Evolutionary conservation across 1,140 invertebrate species (phyloP), one percentile per base, ranked within the genome.

Genomic region (Sycophaga agraensis): DNA sequence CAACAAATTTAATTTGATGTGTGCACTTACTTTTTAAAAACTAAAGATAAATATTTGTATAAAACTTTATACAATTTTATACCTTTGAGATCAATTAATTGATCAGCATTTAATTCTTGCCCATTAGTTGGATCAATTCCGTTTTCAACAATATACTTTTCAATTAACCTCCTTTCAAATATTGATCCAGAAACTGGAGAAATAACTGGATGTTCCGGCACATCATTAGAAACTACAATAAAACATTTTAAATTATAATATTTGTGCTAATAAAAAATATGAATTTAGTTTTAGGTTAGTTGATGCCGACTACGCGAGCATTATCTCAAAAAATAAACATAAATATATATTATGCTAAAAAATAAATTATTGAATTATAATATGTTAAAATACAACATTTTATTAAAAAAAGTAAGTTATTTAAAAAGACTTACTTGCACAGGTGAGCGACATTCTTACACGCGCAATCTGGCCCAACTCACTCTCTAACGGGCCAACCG

Each of bases 141-240:
- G 89, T 98, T 97, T 83, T 99, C 97, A 63, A 87, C 82, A 28
- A 99, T 88, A 74, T 95, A 99, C 81, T 99, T 99, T 73, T 98
- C 93, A 68, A 99, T 95, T 3, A 99, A 87, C 12, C 97, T 84
- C 72, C 86, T 92, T 74, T 99, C 98, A 82, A 98, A 99, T 40
- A 99, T 88, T 40, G 90, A 88, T 37, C 98, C 98, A 12, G 97
- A 99, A 0, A 90, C 87, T 12, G 96, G 94, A 0, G 97, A 99
- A 34, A 99, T 87, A 0, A 99, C 96, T 9, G 97, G 95, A 66
- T 92, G 88, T 73, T 99, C 97, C 49, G 97, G 96, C 26, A 96
- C 91, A 83, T 99, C 95, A 79, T 97, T 97, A 50, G 93, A 96
- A 84, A 99, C 93, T 93, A 78, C 71, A 84, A 84, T 6, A 4